Percentiles rank a stretch among this genome's conserved stretches.
These are phyloP conservation scores for Onychostoma macrolepis DNA, from an alignment of 2,113 vertebrate species.

Conservation along the genomic window DNA sequence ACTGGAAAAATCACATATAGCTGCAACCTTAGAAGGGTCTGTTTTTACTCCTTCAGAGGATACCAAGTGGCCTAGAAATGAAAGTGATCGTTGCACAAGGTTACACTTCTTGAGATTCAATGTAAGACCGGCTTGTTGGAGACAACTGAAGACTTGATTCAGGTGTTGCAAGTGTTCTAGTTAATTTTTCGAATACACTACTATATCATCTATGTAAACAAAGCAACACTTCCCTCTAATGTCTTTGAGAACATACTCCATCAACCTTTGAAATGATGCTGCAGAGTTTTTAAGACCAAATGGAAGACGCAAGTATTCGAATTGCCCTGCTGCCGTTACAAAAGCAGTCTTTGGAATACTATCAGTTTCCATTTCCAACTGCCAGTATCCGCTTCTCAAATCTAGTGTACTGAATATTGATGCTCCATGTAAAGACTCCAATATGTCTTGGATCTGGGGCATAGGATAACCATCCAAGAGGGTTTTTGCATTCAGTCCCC, in stretches of 20 bases:
- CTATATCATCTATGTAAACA: too few relatives aligned
- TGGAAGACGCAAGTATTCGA: neutral
- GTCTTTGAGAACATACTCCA: neutral
- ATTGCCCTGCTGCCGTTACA: neutral
- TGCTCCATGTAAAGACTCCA: neutral
- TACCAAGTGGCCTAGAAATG: too few relatives aligned
- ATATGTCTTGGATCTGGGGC: conserved; percentile 1
- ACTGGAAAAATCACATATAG: neutral
- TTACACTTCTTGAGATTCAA: too few relatives aligned
- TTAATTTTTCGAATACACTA: too few relatives aligned
- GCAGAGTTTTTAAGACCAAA: neutral
- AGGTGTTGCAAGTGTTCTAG: too few relatives aligned
- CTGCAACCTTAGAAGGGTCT: neutral
- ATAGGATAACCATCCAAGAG: neutral
- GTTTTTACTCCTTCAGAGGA: neutral
- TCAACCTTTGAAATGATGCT: neutral
- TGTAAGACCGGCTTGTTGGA: too few relatives aligned
- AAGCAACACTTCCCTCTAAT: neutral
- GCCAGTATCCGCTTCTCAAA: neutral
- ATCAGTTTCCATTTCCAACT: neutral
- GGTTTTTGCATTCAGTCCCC: neutral
- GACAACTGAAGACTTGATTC: too few relatives aligned
- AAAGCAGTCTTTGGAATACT: neutral
- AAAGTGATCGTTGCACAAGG: too few relatives aligned
- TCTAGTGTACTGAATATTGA: neutral